Base-by-base conservation (phyloP, 2,888 invertebrate species). In the Kuschelorhynchus macadamiae region DNA sequence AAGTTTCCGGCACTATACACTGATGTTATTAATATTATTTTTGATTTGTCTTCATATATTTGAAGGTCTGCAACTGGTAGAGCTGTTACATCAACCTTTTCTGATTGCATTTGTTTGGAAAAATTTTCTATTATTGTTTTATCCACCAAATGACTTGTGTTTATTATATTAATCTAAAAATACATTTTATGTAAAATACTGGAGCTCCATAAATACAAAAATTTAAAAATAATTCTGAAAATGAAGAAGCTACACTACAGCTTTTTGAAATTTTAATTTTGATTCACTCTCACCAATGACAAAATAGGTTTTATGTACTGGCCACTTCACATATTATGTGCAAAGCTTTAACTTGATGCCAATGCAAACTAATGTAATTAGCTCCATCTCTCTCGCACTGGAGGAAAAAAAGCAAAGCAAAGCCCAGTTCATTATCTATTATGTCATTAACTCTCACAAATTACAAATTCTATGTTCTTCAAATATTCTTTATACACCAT, bases 71-170 rank as follows among this genome's bases (percentile, higher is more conserved):
- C 85, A 66, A 89, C 83, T 1, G 89, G 89, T 59, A 89, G 79
- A 60, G 84, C 83, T 30, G 79, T 79, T n/a, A 88, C 85, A 79
- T 88, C 87, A 62, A 88, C 84, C 59, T 87, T 87, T 75, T 88
- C 87, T 64, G 81, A 80, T 76, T 86, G 85, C 87, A 89, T 85
- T 72, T 79, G 75, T 17, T 76, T 73, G 49, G 75, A 74, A 76
- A 84, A 83, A 12, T 71, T 64, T 33, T 79, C 68, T 16, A 83
- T 63, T 3, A 79, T 36, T 63, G 65, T 53, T 62, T 82, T 77
- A 2, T 80, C 71, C 55, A 86, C 78, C 72, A 80, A 78, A 14
- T 82, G 78, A 14, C 83, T 84, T 18, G 87, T 84, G 61, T 88
- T 84, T 39, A 90, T 82, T 3, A 82, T 83, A 63, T 85, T 77